Percentiles rank a stretch among this genome's conserved stretches.
phyloP scores from a whole-genome alignment of 2,113 vertebrate genomes.

The Brienomyrus brachyistius region DNA sequence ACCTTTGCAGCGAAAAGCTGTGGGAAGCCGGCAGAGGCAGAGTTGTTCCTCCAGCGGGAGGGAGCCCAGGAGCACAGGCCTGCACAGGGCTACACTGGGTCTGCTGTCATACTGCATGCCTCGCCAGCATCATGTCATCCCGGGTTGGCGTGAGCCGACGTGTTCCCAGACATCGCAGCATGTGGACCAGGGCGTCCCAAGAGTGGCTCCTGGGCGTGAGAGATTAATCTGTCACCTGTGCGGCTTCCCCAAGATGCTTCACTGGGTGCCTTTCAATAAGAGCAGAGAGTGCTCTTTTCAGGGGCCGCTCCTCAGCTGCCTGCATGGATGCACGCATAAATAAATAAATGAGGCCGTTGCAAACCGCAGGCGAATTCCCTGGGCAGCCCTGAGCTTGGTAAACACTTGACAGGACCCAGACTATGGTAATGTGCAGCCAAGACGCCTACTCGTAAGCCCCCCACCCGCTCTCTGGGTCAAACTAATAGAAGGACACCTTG shows the following conservation, averaged over 20 bases:
- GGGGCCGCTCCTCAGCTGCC: conserved; percentile 11
- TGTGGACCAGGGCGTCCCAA: not conserved
- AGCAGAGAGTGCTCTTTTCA: not conserved
- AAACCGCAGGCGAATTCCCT: not conserved
- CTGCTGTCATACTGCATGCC: not conserved
- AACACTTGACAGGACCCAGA: conserved; percentile 1
- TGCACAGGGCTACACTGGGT: not conserved
- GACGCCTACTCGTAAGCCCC: conserved; percentile 14
- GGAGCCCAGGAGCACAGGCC: not conserved
- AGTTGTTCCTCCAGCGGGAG: not conserved
- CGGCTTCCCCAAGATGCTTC: conserved; percentile 24
- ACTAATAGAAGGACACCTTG: conserved; percentile 54
- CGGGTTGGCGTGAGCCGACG: conserved; percentile 11
- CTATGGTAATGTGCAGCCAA: conserved; percentile 27
- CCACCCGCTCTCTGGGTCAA: conserved; percentile 42
- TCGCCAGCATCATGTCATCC: not conserved
- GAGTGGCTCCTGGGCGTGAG: conserved; percentile 16
- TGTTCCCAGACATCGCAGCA: conserved; percentile 15
- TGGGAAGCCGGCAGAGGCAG: not conserved
- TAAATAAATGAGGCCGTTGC: conserved; percentile 24
- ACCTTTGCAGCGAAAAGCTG: not conserved
- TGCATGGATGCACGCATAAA: conserved; percentile 28
- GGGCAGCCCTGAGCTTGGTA: conserved; percentile 12
- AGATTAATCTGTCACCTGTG: conserved; percentile 27
- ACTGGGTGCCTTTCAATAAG: conserved; percentile 23